phyloP scores from a whole-genome alignment of 30 jellyfish, hydroid and myxozoan genomes.

The Turritopsis rubra region DNA sequence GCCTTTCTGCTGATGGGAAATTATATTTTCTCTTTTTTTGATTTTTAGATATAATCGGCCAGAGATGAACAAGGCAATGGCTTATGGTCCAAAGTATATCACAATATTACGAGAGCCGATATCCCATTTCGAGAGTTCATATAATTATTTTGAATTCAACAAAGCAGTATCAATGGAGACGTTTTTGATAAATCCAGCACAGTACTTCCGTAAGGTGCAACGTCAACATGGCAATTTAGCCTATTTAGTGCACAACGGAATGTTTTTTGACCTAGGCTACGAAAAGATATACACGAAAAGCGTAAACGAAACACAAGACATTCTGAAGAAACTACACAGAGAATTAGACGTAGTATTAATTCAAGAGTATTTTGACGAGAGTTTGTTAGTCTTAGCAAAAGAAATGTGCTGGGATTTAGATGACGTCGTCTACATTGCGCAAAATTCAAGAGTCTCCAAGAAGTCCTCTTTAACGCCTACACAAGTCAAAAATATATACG shows the following conservation, averaged over 20 bases:
- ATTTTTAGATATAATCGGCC: background rate
- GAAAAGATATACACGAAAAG: background rate
- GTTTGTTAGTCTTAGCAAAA: background rate
- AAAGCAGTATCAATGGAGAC: background rate
- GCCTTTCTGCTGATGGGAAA: background rate
- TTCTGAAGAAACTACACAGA: background rate
- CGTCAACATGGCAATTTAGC: background rate
- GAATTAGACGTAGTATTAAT: background rate
- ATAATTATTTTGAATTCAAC: background rate
- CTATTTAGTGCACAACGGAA: background rate
- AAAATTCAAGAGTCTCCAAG: background rate
- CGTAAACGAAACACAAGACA: background rate
- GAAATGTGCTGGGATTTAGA: background rate
- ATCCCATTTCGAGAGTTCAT: background rate
- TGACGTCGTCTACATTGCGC: background rate
- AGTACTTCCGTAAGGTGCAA: background rate
- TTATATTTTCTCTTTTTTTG: background rate
- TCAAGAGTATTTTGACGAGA: background rate
- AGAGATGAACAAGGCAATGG: background rate
- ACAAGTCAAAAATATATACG: background rate
- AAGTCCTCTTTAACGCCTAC: background rate
- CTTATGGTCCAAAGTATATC: background rate
- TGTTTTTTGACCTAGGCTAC: background rate
- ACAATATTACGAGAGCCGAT: background rate
- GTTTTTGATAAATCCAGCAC: background rate